A percentile compares a stretch with the other conserved stretches of the same genome.
These are phyloP conservation scores for Porites cylindrica DNA, from an alignment of 92 coral and sea anemone species.

Conservation along the genomic window DNA sequence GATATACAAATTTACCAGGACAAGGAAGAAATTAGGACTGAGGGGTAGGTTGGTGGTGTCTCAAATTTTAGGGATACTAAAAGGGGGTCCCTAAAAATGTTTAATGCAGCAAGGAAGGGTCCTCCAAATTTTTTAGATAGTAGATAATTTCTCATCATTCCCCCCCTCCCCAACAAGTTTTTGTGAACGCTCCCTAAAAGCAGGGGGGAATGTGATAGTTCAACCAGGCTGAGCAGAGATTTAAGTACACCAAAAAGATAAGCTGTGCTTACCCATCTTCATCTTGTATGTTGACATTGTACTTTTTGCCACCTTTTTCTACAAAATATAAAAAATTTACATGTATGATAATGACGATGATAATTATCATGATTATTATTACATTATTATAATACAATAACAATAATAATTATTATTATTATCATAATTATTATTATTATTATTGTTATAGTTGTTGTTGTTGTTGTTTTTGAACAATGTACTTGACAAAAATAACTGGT, in stretches of 20 bases:
- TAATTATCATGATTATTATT: no score
- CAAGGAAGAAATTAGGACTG: neutral
- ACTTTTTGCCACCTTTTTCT: conserved; percentile 86
- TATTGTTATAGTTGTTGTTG: no score
- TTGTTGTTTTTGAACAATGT: no score
- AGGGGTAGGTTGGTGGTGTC: conserved; percentile 22
- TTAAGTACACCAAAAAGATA: no score
- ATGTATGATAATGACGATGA: no score
- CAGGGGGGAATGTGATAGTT: neutral
- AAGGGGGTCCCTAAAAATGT: conserved; percentile 19
- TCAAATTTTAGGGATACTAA: neutral
- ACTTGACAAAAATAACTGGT: no score
- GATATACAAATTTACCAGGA: neutral
- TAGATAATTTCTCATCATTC: conserved; percentile 31
- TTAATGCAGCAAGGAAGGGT: neutral
- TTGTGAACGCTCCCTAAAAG: conserved; percentile 11
- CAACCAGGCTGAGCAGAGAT: no score
- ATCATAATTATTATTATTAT: no score
- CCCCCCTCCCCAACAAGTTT: no score
- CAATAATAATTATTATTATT: neutral
- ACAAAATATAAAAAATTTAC: conserved; percentile 34
- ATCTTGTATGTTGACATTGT: conserved; percentile 83
- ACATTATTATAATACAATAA: neutral
- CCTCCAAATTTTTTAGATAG: conserved; percentile 19
- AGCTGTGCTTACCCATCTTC: conserved; percentile 81